phyloP scores from a whole-genome alignment of 2,888 invertebrate species.

The Synanthedon formicaeformis region DNA sequence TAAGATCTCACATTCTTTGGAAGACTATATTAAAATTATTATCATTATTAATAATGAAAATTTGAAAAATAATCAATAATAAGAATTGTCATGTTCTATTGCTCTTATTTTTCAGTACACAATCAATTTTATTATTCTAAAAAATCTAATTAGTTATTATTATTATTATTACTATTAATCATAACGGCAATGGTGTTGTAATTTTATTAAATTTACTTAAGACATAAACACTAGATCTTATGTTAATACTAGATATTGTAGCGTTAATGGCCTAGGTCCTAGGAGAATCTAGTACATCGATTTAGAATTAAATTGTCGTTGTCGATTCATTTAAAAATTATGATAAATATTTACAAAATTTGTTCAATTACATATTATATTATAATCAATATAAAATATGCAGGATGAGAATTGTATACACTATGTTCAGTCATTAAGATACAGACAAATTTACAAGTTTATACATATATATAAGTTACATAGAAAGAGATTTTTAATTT shows the following conservation, averaged over 20 bases:
- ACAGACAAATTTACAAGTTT: constrained; percentile 18
- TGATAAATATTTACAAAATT: constrained; percentile 25
- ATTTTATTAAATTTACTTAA: constrained; percentile 24
- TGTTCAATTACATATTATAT: constrained; percentile 8
- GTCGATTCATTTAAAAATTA: constrained; percentile 38
- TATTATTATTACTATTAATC: constrained; percentile 7
- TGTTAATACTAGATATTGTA: constrained; percentile 16
- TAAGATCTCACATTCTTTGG: constrained; percentile 56
- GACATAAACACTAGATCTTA: constrained; percentile 5
- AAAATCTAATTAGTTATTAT: constrained; percentile 7
- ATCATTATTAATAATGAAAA: constrained; percentile 17
- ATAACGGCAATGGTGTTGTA: constrained; percentile 52
- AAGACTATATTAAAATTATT: constrained; percentile 53
- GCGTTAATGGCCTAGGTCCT: constrained; percentile 14
- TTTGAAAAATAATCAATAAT: constrained; percentile 24
- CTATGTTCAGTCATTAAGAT: constrained; percentile 59
- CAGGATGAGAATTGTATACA: constrained; percentile 36
- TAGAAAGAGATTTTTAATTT: constrained; percentile 11
- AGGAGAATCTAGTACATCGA: constrained; percentile 45
- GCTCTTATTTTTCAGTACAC: constrained; percentile 46
- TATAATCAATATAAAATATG: constrained; percentile 9
- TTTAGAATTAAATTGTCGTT: constrained; percentile 70
- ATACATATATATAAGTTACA: constrained; percentile 7
- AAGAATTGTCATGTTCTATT: constrained; percentile 34
- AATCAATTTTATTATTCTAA: constrained; percentile 22